These are phyloP conservation scores for Cistogaster globosa DNA, from an alignment of 2,888 invertebrate species.

Conservation along the genomic window DNA sequence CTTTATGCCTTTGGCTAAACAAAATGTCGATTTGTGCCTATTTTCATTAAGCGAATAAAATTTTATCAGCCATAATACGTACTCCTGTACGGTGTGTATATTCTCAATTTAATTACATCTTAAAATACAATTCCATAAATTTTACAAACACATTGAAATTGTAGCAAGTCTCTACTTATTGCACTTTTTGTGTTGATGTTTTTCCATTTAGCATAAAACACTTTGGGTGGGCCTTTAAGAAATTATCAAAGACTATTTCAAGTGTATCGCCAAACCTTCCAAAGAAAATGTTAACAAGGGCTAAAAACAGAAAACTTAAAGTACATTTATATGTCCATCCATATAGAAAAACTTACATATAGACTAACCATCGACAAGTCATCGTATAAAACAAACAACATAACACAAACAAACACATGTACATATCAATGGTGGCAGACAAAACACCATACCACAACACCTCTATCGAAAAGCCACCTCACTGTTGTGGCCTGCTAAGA, in stretches of 20 bases:
- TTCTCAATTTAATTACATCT: constrained; percentile 59
- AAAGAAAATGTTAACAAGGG: constrained; percentile 70
- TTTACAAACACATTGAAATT: constrained; percentile 49
- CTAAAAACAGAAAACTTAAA: constrained; percentile 65
- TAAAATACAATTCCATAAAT: constrained; percentile 62
- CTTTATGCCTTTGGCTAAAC: no score
- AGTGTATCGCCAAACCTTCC: constrained; percentile 63
- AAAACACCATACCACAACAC: constrained; percentile 67
- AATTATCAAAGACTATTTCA: constrained; percentile 67
- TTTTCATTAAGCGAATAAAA: neutral
- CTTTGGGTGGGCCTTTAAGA: constrained; percentile 61
- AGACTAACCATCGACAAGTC: constrained; percentile 46
- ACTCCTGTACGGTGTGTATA: neutral
- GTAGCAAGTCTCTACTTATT: neutral
- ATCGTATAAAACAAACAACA: constrained; percentile 40
- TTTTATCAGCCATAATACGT: neutral
- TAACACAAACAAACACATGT: constrained; percentile 39
- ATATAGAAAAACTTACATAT: constrained; percentile 22
- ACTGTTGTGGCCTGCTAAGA: constrained; percentile 42
- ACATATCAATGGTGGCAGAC: constrained; percentile 62
- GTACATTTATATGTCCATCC: constrained; percentile 65
- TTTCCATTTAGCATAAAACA: constrained; percentile 38
- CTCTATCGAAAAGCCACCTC: constrained; percentile 58
- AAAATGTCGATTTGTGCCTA: no score
- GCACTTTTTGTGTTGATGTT: constrained; percentile 5